Evolutionary conservation across 1,140 invertebrate genomes (phyloP).

Genomic region (Chironomus striatipennis): DNA sequence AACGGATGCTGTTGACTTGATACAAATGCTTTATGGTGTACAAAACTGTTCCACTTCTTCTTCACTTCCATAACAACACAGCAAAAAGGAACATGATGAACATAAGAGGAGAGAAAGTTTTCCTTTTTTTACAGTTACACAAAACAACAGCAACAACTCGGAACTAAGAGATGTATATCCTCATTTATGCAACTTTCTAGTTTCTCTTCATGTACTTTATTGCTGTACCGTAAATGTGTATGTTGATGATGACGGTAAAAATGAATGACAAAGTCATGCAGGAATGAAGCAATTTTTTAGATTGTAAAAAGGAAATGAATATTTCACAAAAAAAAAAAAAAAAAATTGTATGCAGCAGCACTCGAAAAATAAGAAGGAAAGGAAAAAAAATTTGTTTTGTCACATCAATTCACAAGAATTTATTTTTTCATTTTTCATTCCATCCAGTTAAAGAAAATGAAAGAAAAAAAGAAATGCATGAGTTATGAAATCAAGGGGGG

Average conservation of each 20-base stretch:
- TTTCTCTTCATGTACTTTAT: not conserved
- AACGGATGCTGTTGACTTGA: not conserved
- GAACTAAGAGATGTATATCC: too few species aligned
- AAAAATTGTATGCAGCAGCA: not conserved
- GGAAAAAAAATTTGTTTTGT: not conserved
- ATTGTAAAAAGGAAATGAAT: not conserved
- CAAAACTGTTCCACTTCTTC: not conserved
- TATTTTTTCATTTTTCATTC: too few species aligned
- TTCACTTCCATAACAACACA: too few species aligned
- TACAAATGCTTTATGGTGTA: not conserved
- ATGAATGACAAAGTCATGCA: slow-evolving; percentile 12
- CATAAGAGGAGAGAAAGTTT: not conserved
- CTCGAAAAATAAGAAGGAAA: not conserved
- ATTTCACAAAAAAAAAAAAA: not conserved
- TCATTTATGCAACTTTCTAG: not conserved
- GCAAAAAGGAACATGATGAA: not conserved
- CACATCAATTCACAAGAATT: not conserved
- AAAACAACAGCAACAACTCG: too few species aligned
- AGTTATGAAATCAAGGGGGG: too few species aligned
- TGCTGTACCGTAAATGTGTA: not conserved
- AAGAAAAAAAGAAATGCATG: too few species aligned
- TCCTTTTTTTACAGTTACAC: not conserved
- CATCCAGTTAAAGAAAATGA: too few species aligned
- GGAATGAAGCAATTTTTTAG: slow-evolving; percentile 8
- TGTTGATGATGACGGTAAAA: slow-evolving; percentile 4